Evolutionary conservation across 2,113 vertebrate genomes (phyloP).

Genomic region (Protomyctophum bolini): DNA sequence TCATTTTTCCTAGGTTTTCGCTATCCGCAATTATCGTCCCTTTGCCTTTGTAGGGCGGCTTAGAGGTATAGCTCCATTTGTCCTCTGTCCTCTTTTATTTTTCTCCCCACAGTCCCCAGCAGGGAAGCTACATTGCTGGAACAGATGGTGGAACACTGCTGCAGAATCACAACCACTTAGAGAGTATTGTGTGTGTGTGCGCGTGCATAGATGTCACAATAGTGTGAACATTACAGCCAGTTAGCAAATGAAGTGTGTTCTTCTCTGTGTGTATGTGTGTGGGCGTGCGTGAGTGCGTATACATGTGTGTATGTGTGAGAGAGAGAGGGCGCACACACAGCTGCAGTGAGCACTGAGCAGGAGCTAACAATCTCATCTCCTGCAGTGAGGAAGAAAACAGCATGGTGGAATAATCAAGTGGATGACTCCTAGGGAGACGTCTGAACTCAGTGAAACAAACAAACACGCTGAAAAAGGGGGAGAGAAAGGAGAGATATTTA

Average conservation of each 20-base stretch:
- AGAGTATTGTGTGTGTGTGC: slow-evolving; percentile 24
- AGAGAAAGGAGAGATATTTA: slow-evolving; percentile 20
- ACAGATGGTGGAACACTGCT: slow-evolving; percentile 66
- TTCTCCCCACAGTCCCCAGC: slow-evolving; percentile 55
- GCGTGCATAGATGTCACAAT: slow-evolving; percentile 16
- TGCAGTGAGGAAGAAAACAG: slow-evolving; percentile 32
- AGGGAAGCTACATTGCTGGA: slow-evolving; percentile 52
- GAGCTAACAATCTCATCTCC: slow-evolving; percentile 58
- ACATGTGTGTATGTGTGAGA: background rate
- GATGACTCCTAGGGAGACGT: slow-evolving; percentile 54
- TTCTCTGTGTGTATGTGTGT: background rate
- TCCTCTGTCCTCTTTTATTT: slow-evolving; percentile 39
- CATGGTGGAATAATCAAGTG: slow-evolving; percentile 53
- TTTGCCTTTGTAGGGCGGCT: slow-evolving; percentile 71
- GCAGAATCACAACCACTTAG: slow-evolving; percentile 41
- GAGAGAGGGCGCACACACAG: background rate
- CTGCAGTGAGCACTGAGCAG: slow-evolving; percentile 10
- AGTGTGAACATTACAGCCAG: slow-evolving; percentile 20
- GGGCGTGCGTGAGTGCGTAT: background rate
- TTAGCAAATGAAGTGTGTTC: slow-evolving; percentile 8
- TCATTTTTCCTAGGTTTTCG: slow-evolving; percentile 23
- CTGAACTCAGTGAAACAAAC: slow-evolving; percentile 52
- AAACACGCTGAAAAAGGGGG: slow-evolving; percentile 13
- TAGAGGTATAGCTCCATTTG: slow-evolving; percentile 48
- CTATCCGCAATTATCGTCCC: slow-evolving; percentile 65